These are phyloP conservation scores for Drosophila quasianomalipes DNA, from an alignment of 2,888 invertebrate genomes.

Conservation along the genomic window DNA sequence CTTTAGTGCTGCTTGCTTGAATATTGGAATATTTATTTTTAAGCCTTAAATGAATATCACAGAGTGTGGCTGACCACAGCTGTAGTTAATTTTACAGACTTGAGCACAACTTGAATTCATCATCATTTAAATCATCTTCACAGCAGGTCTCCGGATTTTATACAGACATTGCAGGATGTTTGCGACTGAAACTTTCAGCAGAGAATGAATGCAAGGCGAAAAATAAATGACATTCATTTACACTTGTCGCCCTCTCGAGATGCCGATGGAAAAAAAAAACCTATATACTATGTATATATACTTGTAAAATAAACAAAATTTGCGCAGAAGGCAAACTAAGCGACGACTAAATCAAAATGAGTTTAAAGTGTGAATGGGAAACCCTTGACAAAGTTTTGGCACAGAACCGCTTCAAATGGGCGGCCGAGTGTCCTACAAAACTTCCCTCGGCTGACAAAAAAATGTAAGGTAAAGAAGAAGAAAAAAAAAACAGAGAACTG, in stretches of 20 bases:
- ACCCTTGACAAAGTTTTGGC: conserved; percentile 61
- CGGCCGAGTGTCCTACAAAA: conserved; percentile 53
- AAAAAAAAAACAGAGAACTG: conserved; percentile 60
- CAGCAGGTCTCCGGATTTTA: not conserved
- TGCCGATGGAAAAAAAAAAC: conserved; percentile 11
- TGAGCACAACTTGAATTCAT: conserved; percentile 28
- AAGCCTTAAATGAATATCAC: conserved; percentile 1
- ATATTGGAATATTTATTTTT: conserved; percentile 9
- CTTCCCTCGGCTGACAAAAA: conserved; percentile 35
- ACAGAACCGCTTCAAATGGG: conserved; percentile 58
- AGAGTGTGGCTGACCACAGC: conserved; percentile 8
- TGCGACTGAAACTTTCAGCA: conserved; percentile 19
- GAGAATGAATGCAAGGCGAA: conserved; percentile 39
- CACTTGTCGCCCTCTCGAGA: conserved; percentile 60
- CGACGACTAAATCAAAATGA: conserved; percentile 73
- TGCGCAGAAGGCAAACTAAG: conserved; percentile 59
- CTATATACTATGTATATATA: conserved; percentile 16
- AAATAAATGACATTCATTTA: conserved; percentile 73
- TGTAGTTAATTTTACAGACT: conserved; percentile 8
- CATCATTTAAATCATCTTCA: conserved; percentile 37
- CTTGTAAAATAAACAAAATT: conserved; percentile 51
- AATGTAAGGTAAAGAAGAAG: conserved; percentile 31
- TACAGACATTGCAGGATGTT: conserved; percentile 21
- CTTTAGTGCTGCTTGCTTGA: conserved; percentile 10
- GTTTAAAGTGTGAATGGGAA: conserved; percentile 50